Evolutionary conservation across 2,113 vertebrate species (phyloP).

Genomic region (Mobula birostris): DNA sequence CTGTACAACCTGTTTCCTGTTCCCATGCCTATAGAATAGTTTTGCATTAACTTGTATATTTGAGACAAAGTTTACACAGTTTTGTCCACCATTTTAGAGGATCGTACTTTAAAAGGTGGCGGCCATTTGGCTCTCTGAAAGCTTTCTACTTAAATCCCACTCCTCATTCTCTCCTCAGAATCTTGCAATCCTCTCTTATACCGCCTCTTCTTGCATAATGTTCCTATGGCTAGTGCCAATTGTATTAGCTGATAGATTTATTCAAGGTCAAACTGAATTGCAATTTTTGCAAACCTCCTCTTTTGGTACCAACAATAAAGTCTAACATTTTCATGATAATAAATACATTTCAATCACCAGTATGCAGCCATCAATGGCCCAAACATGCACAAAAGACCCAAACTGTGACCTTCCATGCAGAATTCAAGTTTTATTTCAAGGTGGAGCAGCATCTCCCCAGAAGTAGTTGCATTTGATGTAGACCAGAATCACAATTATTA

Average conservation of each 20-base stretch:
- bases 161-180: background rate
- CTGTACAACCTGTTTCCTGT: no score
- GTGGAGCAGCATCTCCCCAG: background rate
- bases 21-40: no score
- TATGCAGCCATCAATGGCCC: background rate
- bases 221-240: background rate
- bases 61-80: background rate
- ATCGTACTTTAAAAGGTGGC: background rate
- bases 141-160: background rate
- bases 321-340: background rate
- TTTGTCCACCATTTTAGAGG: background rate
- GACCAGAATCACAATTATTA: background rate
- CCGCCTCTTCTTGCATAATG: background rate
- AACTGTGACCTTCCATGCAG: background rate
- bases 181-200: background rate
- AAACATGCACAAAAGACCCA: background rate
- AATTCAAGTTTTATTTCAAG: background rate
- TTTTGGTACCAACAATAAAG: background rate
- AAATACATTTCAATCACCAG: background rate
- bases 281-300: background rate
- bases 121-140: background rate
- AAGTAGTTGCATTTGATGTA: no score
- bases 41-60: no score
- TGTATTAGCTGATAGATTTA: background rate
- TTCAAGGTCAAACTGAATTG: background rate